phyloP scores from a whole-genome alignment of 2,113 vertebrate species.

The Petrocephalus microphthalmus region DNA sequence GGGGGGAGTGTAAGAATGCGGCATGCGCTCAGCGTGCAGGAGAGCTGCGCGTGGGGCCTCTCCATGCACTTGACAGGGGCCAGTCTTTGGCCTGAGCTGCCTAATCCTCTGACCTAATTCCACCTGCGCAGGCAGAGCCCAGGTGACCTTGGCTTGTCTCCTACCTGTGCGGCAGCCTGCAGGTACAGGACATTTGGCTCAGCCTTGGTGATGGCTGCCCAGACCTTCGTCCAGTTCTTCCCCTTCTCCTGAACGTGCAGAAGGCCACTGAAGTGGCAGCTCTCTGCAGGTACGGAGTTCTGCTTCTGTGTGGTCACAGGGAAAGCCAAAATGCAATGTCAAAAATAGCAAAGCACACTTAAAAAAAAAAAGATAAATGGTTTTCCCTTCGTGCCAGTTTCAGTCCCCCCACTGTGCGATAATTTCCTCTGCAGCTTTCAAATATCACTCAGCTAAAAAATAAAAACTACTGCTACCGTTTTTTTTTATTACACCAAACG shows the following conservation, averaged over 20 bases:
- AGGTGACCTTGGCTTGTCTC: constrained; percentile 16
- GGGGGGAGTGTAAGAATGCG: neutral
- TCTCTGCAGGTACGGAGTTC: constrained; percentile 54
- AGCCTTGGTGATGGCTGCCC: constrained; percentile 67
- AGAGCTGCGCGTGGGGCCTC: neutral
- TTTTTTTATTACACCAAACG: neutral
- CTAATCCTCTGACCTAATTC: constrained; percentile 51
- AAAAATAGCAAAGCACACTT: neutral
- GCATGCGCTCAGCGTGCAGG: neutral
- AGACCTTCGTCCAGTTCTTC: constrained; percentile 72
- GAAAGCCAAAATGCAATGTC: neutral
- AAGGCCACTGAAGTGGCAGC: constrained; percentile 67
- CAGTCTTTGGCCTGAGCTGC: constrained; percentile 30
- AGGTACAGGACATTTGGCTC: constrained; percentile 74
- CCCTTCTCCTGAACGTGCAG: constrained; percentile 76
- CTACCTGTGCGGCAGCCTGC: constrained; percentile 72
- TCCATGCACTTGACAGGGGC: neutral
- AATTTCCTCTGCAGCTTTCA: neutral
- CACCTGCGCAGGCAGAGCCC: neutral
- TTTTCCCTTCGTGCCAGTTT: neutral
- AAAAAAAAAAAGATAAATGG: neutral
- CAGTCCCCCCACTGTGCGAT: neutral
- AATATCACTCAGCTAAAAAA: neutral
- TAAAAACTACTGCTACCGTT: neutral
- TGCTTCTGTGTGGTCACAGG: constrained; percentile 58